Base-by-base conservation (phyloP, 1,140 invertebrate species). In the Latrodectus geometricus region DNA sequence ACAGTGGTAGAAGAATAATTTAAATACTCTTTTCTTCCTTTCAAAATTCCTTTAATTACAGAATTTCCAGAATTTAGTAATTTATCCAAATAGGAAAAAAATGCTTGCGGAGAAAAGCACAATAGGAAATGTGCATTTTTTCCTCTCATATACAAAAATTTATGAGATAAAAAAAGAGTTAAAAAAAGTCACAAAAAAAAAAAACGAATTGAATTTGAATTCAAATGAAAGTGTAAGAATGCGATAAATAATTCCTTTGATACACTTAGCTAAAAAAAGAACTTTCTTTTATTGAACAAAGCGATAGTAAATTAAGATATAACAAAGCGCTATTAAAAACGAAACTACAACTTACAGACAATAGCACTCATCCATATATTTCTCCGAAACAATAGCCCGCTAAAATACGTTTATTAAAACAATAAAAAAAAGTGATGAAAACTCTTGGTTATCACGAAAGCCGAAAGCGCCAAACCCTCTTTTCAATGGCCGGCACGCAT, bases 401-500 rank as follows among this genome's bases (percentile, higher is more conserved):
- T 17, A 61, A 61, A 61, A 61, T 61, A 61, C 54, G 54, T 61
- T 61, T 61, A 61, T 61, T 11, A 61, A 61, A 61, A 61, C 8
- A 61, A 2, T 61, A 61, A 61, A 35, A n/a, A 35, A 61, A 61
- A 61, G 54, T 61, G 54, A 17, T 17, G 54, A 61, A 61, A 61
- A 61, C 54, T 61, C 54, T 61, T 61, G 17, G 54, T 61, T 61
- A 61, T 61, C 54, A 78, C 11, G 23, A 48, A 23, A 48, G 61
- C 52, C 76, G 76, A 23, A 15, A 78, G 76, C 56, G 61, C 17
- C 76, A 52, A 61, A 8, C 8, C 35, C 68, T 23, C 54, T 61
- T 61, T 61, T 8, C 17, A 21, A 69, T 20, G 35, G 1, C 23
- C 35, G 5, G 8, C 76, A 56, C 78, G 78, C 78, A 80, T 80